Evolutionary conservation across 2,888 invertebrate species (phyloP), one percentile per base, ranked within the genome.

Genomic region (Entomobrya proxima): DNA sequence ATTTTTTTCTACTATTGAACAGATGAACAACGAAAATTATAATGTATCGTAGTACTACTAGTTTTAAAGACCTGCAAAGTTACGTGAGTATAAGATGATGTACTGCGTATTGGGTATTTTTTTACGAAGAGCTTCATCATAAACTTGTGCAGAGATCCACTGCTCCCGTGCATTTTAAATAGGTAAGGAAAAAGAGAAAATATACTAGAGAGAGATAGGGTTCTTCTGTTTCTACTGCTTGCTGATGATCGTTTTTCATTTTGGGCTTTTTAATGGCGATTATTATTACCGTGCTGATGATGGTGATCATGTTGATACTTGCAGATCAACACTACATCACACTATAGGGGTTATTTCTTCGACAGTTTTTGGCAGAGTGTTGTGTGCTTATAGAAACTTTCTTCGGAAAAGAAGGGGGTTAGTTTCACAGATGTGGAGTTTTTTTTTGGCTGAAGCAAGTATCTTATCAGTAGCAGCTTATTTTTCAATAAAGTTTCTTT

Each of bases 1-100:
- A 85, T 85, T 85, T 79, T 79, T 37, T 30, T 47, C 64, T 77
- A 84, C 18, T 7, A 80, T 7, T 47, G 55, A 5, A 64, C 9
- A 35, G 24, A 64, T 11, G 7, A 15, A 40, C 15, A 15, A 40
- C 15, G 44, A 40, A 40, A 11, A 15, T 40, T 11, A 11, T 40
- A 15, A 40, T 11, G 9, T 11, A 40, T 15, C 44, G 44, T 40
- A 40, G 44, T 40, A 40, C 9, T 15, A 40, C 7, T 40, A 11
- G 44, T 40, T 7, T 15, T 11, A 40, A 40, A 40, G 7, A 40
- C 44, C 7, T 40, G 44, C 44, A 15, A 40, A 40, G 44, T n/a
- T n/a, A n/a, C n/a, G n/a, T n/a, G n/a, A n/a, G n/a, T n/a, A n/a
- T n/a, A n/a, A n/a, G 18, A 67, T 67, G 67, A 67, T 67, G 21